phyloP scores from a whole-genome alignment of 2,113 vertebrate genomes.

The Asarcornis scutulata region DNA sequence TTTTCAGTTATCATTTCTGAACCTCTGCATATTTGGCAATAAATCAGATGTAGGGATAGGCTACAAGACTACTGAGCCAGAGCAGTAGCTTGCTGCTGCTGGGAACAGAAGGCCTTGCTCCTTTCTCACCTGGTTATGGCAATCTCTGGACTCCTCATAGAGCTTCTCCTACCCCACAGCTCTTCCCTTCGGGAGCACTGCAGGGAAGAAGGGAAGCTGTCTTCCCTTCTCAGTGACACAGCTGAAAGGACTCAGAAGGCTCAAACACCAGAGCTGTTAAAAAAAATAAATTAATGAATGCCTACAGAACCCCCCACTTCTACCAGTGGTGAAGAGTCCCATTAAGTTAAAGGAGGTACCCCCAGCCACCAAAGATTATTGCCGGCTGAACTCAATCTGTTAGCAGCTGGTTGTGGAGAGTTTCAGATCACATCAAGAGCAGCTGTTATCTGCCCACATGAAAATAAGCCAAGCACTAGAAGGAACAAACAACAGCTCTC shows the following conservation, averaged over 20 bases:
- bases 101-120: not conserved
- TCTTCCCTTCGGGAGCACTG: not conserved
- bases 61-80: not conserved
- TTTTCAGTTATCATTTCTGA: not conserved
- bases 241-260: not conserved
- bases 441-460: not conserved
- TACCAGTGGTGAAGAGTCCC: rapidly evolving
- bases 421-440: not conserved
- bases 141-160: not conserved
- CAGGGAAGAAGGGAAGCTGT: not conserved
- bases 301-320: not conserved
- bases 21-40: not conserved
- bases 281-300: not conserved
- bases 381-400: not conserved
- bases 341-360: not conserved
- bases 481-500: not conserved
- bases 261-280: not conserved
- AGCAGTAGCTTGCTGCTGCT: not conserved
- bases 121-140: not conserved
- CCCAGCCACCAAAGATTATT: not conserved
- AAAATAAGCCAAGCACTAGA: not conserved
- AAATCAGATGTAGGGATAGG: not conserved
- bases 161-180: not conserved
- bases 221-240: not conserved
- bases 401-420: not conserved